Conservation (phyloP, 2,113 vertebrate species). For the Mus spicilegus region DNA sequence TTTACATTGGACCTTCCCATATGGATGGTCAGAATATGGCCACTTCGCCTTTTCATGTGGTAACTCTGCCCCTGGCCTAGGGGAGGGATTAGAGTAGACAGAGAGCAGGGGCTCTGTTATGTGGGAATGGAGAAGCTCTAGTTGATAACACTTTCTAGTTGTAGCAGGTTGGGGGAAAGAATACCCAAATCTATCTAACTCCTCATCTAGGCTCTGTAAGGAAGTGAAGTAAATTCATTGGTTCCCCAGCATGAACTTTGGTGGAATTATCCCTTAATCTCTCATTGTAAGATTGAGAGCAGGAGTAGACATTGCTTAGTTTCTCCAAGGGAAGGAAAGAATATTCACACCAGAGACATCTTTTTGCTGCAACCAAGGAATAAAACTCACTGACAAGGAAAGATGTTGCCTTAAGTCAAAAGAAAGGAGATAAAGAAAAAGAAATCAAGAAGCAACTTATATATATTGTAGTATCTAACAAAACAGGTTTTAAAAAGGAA, state of each 20-base stretch:
- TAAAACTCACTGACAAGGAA: background rate
- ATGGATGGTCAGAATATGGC: background rate
- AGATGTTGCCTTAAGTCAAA: background rate
- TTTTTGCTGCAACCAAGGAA: background rate
- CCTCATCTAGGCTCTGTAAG: background rate
- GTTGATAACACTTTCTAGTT: background rate
- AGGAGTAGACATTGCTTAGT: background rate
- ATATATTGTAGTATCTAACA: background rate
- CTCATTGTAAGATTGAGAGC: background rate
- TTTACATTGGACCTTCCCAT: background rate
- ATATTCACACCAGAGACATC: background rate
- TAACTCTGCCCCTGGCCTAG: background rate
- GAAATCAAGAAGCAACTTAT: background rate
- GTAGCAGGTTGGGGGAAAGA: rapidly evolving
- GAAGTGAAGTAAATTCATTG: background rate
- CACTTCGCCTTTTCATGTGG: background rate
- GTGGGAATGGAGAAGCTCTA: background rate
- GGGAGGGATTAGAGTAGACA: background rate
- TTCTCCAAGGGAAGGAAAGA: background rate
- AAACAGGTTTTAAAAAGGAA: background rate
- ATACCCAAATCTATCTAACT: background rate
- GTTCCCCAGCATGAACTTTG: background rate
- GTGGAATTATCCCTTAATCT: background rate
- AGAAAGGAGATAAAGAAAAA: background rate
- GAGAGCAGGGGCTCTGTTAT: too few relatives aligned